Conservation (phyloP, 2,797 vertebrate species). For the Urocyon cinereoargenteus region DNA sequence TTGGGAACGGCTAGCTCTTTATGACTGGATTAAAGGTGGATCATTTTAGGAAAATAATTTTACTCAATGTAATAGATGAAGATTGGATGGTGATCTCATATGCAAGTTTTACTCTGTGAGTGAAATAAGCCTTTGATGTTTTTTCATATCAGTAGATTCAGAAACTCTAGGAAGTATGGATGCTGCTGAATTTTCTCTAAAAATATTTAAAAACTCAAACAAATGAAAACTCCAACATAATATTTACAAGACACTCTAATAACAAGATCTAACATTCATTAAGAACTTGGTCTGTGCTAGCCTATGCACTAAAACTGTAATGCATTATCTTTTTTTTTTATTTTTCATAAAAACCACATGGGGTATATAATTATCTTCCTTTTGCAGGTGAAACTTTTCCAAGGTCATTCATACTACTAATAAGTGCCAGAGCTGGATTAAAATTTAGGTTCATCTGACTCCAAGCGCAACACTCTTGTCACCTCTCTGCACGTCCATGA, state of each 20-base stretch:
- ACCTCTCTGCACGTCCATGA: constrained; percentile 56
- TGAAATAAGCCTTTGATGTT: constrained; percentile 39
- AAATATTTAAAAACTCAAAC: constrained; percentile 19
- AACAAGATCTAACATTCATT: constrained; percentile 32
- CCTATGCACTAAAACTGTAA: background rate
- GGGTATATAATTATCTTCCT: constrained; percentile 58
- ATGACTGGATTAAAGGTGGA: constrained; percentile 79
- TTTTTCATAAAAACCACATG: constrained; percentile 52
- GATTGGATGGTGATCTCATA: constrained; percentile 66
- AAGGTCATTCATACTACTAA: constrained; percentile 55
- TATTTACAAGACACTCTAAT: background rate
- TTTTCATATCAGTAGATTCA: background rate
- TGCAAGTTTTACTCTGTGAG: background rate
- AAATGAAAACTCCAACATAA: background rate
- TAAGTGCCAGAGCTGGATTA: constrained; percentile 44
- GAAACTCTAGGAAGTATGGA: background rate
- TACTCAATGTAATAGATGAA: constrained; percentile 67
- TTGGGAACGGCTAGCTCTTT: constrained; percentile 77
- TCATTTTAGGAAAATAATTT: constrained; percentile 79
- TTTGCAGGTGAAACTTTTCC: constrained; percentile 45
- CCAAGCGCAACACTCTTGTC: constrained; percentile 21
- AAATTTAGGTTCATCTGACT: constrained; percentile 66
- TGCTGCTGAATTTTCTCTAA: background rate
- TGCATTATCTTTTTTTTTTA: constrained; percentile 24
- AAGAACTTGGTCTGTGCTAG: background rate